Conservation (phyloP, 2,888 invertebrate genomes). For the Tenthredo livida region DNA sequence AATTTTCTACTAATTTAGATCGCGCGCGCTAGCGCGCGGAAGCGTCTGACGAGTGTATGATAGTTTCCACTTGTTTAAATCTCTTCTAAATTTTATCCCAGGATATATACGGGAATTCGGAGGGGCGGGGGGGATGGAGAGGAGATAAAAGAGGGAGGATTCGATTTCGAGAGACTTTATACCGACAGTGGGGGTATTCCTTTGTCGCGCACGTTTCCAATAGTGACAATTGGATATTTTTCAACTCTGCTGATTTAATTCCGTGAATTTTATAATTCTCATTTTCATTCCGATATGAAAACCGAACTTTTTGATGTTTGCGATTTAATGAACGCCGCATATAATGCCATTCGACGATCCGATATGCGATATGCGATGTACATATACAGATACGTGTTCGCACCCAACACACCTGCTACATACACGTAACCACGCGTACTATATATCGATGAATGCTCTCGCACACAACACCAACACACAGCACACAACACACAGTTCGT, state of each 20-base stretch:
- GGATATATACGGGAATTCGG: neutral
- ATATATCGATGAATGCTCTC: neutral
- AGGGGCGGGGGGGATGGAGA: neutral
- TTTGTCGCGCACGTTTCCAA: conserved; percentile 48
- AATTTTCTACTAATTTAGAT: neutral
- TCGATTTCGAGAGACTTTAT: neutral
- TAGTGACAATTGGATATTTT: conserved; percentile 53
- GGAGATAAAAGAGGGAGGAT: neutral
- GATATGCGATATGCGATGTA: neutral
- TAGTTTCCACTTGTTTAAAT: neutral
- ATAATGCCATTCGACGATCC: neutral
- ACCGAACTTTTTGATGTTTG: conserved; percentile 45
- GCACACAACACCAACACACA: neutral
- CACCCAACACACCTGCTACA: neutral
- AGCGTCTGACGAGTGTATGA: neutral
- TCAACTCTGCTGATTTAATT: conserved; percentile 54
- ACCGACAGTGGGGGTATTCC: neutral
- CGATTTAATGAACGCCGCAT: conserved; percentile 5
- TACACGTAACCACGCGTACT: neutral
- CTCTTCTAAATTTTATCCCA: too few relatives aligned
- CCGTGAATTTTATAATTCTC: conserved; percentile 49
- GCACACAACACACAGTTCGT: neutral
- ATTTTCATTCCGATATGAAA: conserved; percentile 52
- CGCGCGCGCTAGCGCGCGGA: neutral
- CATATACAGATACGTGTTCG: neutral